Evolutionary conservation across 1,140 invertebrate species (phyloP).

Genomic region (Chymomyza costata): DNA sequence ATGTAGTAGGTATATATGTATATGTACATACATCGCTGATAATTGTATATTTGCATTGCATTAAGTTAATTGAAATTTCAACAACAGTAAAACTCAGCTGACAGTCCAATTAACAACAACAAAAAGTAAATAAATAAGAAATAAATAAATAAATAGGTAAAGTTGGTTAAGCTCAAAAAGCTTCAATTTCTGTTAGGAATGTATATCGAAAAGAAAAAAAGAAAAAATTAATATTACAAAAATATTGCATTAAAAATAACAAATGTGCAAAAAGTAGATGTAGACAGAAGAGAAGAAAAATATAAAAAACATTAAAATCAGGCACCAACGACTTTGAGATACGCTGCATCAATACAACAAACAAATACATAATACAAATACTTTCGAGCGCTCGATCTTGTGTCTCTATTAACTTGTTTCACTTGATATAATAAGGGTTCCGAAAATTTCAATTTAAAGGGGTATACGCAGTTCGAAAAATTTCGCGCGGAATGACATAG

Average conservation of each 20-base stretch:
- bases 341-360: no score
- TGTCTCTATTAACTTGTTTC: no score
- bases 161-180: conserved; percentile 11
- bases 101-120: conserved; percentile 43
- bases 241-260: conserved; percentile 45
- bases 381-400: no score
- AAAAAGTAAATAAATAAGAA: conserved; percentile 19
- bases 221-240: no score
- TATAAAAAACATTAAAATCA: neutral
- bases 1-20: no score
- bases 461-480: no score
- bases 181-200: conserved; percentile 13
- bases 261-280: conserved; percentile 32
- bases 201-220: conserved; percentile 16
- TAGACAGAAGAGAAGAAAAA: conserved; percentile 1
- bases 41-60: conserved; percentile 28
- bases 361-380: no score
- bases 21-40: no score
- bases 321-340: conserved; percentile 9
- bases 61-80: conserved; percentile 26
- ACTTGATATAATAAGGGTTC: no score
- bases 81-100: conserved; percentile 27
- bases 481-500: no score
- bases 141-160: conserved; percentile 11
- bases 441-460: no score